A percentile compares a stretch with the other conserved stretches of the same genome.
Conservation (phyloP, 2,797 vertebrate species). For the Diplodus puntazzo region DNA sequence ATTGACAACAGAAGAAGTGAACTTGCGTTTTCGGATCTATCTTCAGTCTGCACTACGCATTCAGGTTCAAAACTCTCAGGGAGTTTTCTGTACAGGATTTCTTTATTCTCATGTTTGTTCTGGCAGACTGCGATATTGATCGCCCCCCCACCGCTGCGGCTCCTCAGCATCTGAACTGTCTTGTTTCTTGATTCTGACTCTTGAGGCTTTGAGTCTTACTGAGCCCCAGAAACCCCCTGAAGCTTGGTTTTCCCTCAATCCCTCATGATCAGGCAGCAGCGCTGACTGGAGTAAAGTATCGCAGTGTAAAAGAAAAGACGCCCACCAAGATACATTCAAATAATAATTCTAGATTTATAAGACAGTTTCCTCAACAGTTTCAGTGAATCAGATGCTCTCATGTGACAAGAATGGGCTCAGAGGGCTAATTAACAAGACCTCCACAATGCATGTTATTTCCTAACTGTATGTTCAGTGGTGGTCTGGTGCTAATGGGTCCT, state of each 20-base stretch:
- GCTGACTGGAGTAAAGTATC: constrained; percentile 2
- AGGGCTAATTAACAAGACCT: background rate
- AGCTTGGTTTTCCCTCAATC: constrained; percentile 20
- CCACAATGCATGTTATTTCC: no score
- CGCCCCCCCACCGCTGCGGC: background rate
- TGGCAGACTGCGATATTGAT: constrained; percentile 23
- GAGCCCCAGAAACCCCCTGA: constrained; percentile 26
- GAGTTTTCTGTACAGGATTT: constrained; percentile 5
- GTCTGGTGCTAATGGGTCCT: no score
- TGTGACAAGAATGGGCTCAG: background rate
- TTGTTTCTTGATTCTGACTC: constrained; percentile 21
- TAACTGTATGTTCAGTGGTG: no score
- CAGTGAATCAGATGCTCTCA: background rate
- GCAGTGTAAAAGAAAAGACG: constrained; percentile 5
- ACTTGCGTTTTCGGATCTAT: background rate
- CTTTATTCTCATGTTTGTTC: background rate
- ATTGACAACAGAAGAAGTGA: background rate
- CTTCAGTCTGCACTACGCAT: background rate
- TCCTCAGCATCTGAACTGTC: constrained; percentile 13
- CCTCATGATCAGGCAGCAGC: constrained; percentile 13
- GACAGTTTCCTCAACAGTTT: background rate
- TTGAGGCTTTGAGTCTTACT: constrained; percentile 19
- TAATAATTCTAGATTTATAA: background rate
- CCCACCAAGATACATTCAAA: background rate
- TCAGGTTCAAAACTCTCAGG: background rate